Percentiles rank a stretch among this genome's conserved stretches.
These are phyloP conservation scores for Microcebus ravelobensis DNA, from an alignment of 2,113 vertebrate genomes.

Conservation along the genomic window DNA sequence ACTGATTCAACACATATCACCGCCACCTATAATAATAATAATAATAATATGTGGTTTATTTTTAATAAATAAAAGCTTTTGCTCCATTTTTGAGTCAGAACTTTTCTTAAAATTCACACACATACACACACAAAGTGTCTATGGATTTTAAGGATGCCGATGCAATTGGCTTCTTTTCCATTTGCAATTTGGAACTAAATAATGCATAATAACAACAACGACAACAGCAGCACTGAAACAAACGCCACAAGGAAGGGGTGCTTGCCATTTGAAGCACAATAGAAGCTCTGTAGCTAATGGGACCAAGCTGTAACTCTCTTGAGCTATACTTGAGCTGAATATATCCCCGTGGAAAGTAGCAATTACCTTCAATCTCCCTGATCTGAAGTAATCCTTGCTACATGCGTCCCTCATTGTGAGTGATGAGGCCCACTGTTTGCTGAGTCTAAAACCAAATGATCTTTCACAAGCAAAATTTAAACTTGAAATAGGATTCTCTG, in stretches of 20 bases:
- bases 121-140: background rate
- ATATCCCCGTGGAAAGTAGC: constrained; percentile 89
- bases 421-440: constrained; percentile 97
- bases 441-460: constrained; percentile 98
- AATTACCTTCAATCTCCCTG: constrained; percentile 93
- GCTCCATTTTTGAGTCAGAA: background rate
- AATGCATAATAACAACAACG: background rate
- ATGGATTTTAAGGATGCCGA: background rate
- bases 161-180: constrained; percentile 21
- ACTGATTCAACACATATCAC: background rate
- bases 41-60: background rate
- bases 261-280: constrained; percentile 65
- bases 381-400: constrained; percentile 94
- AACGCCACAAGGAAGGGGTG: constrained; percentile 40
- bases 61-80: background rate
- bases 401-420: constrained; percentile 95
- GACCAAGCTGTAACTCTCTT: constrained; percentile 77
- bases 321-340: constrained; percentile 79
- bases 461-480: constrained; percentile 98
- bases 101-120: background rate
- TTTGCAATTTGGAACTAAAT: constrained; percentile 23
- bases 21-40: background rate
- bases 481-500: constrained; percentile 98
- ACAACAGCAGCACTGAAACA: background rate
- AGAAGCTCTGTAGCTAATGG: constrained; percentile 75